Conservation (phyloP, 2,113 vertebrate genomes). For the Corythornis vintsioides region DNA sequence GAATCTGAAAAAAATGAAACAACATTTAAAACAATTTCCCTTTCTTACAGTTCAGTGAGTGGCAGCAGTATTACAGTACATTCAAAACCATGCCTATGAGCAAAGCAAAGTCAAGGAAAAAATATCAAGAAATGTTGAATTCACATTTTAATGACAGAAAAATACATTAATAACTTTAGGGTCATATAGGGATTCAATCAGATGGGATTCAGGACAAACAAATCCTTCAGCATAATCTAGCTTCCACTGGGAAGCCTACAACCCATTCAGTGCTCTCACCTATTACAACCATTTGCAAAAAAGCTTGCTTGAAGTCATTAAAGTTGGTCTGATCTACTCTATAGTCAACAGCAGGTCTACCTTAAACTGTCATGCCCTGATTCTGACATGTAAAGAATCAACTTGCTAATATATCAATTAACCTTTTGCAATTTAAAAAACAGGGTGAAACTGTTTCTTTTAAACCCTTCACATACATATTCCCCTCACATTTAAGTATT, state of each 20-base stretch:
- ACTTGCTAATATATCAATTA: background rate
- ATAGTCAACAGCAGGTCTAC: background rate
- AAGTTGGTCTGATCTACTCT: background rate
- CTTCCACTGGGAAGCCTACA: background rate
- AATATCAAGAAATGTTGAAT: background rate
- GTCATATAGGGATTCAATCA: background rate
- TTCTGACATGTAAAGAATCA: background rate
- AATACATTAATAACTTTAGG: background rate
- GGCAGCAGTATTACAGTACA: background rate
- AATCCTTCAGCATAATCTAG: background rate
- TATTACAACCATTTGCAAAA: background rate
- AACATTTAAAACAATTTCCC: constrained; percentile 34
- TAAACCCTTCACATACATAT: background rate
- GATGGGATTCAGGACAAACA: background rate
- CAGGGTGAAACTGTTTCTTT: background rate
- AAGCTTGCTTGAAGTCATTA: background rate
- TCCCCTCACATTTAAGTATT: background rate
- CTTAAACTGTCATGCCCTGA: background rate
- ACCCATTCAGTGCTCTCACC: background rate
- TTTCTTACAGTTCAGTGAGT: constrained; percentile 34
- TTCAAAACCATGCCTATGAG: background rate
- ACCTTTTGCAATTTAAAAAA: background rate
- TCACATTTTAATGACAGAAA: background rate
- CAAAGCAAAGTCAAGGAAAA: background rate
- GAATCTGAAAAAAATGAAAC: constrained; percentile 26